Percentiles rank a stretch among this genome's conserved stretches.
Evolutionary conservation across 2,797 vertebrate genomes (phyloP).

Genomic region (Clarias platycephalus): DNA sequence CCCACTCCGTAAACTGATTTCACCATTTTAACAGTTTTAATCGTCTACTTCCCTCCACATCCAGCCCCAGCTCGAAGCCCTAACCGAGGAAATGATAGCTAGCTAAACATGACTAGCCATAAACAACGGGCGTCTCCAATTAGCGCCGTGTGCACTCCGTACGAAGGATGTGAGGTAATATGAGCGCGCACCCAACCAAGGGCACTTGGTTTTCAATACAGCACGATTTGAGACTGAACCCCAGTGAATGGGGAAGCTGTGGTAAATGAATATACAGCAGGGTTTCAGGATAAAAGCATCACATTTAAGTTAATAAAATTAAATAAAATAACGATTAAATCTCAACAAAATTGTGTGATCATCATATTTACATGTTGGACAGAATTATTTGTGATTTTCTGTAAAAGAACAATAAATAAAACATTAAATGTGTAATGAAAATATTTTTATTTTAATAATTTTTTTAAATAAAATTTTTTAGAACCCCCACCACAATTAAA

Average conservation of each 20-base stretch:
- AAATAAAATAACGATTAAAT: neutral
- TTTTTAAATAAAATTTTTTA: neutral
- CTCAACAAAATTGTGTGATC: neutral
- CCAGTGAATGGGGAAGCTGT: neutral
- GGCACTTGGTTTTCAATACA: neutral
- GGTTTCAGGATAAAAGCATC: constrained; percentile 1
- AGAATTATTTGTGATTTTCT: neutral
- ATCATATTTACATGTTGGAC: neutral
- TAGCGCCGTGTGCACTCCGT: neutral
- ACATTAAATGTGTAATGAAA: too few relatives aligned
- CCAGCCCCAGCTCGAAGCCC: neutral
- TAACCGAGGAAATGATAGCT: constrained; percentile 3
- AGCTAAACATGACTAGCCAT: constrained; percentile 4
- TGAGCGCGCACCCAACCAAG: neutral
- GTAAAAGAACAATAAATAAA: neutral
- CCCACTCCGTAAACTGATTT: too few relatives aligned
- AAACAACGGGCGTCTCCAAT: neutral
- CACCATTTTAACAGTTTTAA: neutral
- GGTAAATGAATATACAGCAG: neutral
- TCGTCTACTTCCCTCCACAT: neutral
- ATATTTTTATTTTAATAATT: neutral
- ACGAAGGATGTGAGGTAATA: neutral
- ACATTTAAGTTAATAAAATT: too few relatives aligned
- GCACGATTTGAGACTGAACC: neutral
- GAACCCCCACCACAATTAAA: neutral